A percentile compares a stretch with the other conserved stretches of the same genome.
These are phyloP conservation scores for Chlorocebus sabaeus DNA, from an alignment of 2,113 vertebrate genomes.

Conservation along the genomic window DNA sequence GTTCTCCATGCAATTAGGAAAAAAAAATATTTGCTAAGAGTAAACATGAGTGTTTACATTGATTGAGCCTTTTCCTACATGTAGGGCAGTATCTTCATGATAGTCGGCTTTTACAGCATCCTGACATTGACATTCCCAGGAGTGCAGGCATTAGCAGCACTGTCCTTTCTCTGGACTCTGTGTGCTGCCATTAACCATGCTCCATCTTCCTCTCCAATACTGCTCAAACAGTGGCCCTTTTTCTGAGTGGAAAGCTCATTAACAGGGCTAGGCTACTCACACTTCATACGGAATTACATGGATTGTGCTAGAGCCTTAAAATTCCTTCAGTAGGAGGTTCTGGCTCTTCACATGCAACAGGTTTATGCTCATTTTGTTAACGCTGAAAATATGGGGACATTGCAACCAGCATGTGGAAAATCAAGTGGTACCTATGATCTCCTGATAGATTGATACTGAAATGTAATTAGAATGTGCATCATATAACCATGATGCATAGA, in stretches of 20 bases:
- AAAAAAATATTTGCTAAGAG: neutral
- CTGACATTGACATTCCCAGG: neutral
- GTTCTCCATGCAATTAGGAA: neutral
- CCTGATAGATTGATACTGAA: neutral
- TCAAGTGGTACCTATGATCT: neutral
- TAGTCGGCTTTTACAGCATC: neutral
- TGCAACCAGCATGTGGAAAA: neutral
- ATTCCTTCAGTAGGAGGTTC: neutral
- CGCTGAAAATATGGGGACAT: neutral
- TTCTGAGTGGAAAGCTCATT: neutral
- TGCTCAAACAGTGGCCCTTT: neutral
- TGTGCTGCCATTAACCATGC: neutral
- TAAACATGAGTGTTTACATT: neutral
- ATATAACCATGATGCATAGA: neutral
- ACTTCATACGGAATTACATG: neutral
- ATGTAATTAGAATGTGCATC: neutral
- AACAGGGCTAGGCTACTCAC: neutral
- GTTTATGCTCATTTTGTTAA: neutral
- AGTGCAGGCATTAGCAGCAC: neutral
- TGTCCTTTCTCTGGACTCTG: neutral
- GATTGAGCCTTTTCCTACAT: neutral
- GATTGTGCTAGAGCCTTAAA: neutral
- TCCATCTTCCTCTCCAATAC: no score
- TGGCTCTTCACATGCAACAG: neutral
- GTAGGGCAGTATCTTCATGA: neutral